Evolutionary conservation across 2,113 vertebrate genomes (phyloP).

Genomic region (Nothocercus julius): DNA sequence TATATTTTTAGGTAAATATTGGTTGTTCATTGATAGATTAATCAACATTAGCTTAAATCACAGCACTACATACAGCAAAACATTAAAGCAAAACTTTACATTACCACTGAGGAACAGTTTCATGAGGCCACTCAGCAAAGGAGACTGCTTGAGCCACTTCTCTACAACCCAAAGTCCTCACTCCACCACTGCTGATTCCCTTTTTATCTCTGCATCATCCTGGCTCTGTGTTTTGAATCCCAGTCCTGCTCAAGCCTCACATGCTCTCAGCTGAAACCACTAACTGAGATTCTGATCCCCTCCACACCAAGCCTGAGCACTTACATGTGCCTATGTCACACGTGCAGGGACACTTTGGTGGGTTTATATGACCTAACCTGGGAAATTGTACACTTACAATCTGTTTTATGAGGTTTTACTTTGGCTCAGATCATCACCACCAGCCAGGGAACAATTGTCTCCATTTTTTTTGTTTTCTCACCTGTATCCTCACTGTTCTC

Average conservation of each 20-base stretch:
- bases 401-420: not conserved
- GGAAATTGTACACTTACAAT: fast-evolving
- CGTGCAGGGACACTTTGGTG: not conserved
- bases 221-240: not conserved
- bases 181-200: fast-evolving
- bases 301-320: not conserved
- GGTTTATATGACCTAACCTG: not conserved
- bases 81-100: not conserved
- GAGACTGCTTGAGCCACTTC: not conserved
- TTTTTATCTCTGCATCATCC: not conserved
- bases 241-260: not conserved
- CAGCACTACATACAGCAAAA: not conserved
- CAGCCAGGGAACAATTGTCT: too few species aligned
- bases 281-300: not conserved
- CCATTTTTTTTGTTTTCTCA: not conserved
- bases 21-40: not conserved
- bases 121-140: fast-evolving
- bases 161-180: not conserved
- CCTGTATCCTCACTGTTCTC: not conserved
- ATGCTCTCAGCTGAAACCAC: not conserved
- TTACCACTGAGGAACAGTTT: too few species aligned
- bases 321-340: not conserved
- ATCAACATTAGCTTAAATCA: not conserved
- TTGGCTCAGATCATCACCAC: not conserved
- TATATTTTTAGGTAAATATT: not conserved